phyloP scores from a whole-genome alignment of 2,888 invertebrate genomes.

The Pyralis farinalis region DNA sequence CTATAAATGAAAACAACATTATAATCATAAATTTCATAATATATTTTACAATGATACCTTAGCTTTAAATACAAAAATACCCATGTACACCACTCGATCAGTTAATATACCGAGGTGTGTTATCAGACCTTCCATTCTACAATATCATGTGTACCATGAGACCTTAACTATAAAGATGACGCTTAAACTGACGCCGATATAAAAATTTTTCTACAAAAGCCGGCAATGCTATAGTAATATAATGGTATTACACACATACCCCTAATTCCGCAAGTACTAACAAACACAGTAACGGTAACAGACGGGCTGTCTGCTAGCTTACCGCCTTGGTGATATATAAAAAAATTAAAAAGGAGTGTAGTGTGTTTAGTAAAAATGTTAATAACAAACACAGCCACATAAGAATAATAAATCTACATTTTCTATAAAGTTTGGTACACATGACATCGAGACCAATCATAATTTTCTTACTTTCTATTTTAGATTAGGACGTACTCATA shows the following conservation, averaged over 20 bases:
- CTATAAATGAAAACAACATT: conserved; percentile 30
- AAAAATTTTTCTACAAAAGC: no score
- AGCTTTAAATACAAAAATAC: conserved; percentile 76
- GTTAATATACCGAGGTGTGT: conserved; percentile 26
- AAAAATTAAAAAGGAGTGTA: no score
- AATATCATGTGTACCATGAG: background rate
- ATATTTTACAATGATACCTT: conserved; percentile 72
- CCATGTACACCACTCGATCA: conserved; percentile 52
- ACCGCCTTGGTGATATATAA: no score
- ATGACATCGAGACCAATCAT: conserved; percentile 14
- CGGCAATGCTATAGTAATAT: no score
- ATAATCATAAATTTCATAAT: conserved; percentile 49
- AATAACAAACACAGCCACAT: no score
- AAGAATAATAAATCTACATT: conserved; percentile 7
- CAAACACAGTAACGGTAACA: no score
- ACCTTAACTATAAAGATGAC: no score
- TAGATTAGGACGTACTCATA: conserved; percentile 43
- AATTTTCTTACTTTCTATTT: conserved; percentile 11
- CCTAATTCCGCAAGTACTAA: no score
- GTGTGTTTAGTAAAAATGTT: no score
- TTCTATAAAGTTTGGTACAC: conserved; percentile 13
- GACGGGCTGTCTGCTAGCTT: no score
- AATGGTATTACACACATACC: no score
- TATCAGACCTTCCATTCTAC: conserved; percentile 33
- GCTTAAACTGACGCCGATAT: no score